phyloP scores from a whole-genome alignment of 2,797 vertebrate genomes.

The Xyrichtys novacula region DNA sequence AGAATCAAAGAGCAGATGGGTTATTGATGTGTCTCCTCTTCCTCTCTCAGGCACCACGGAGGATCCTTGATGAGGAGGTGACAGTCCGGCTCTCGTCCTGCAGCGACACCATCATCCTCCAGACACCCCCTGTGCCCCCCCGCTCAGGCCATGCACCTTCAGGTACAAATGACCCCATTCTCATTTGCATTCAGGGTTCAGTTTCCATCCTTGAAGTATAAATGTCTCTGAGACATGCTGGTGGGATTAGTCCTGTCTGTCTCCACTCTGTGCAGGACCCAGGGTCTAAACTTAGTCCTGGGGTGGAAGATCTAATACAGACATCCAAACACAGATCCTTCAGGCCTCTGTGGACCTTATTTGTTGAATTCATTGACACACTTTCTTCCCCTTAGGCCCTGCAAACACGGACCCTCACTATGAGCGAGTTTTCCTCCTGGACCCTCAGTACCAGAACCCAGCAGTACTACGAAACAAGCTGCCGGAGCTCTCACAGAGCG shows the following conservation, averaged over 20 bases:
- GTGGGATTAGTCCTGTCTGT: no score
- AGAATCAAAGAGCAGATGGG: no score
- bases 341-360: no score
- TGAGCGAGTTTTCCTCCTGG: slow-evolving; percentile 91
- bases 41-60: slow-evolving; percentile 86
- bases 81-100: slow-evolving; percentile 91
- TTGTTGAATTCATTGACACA: background rate
- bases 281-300: no score
- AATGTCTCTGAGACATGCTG: no score
- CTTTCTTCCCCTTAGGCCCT: slow-evolving; percentile 52
- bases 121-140: slow-evolving; percentile 90
- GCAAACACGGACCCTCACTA: slow-evolving; percentile 89
- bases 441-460: slow-evolving; percentile 92
- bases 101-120: slow-evolving; percentile 90
- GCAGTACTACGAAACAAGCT: slow-evolving; percentile 88
- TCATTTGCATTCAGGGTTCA: no score
- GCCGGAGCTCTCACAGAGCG: slow-evolving; percentile 91
- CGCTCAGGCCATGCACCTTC: slow-evolving; percentile 78
- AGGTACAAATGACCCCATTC: slow-evolving; percentile 27
- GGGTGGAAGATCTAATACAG: no score
- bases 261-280: no score
- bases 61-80: slow-evolving; percentile 93
- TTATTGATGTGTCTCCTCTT: background rate
- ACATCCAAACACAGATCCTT: no score
- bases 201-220: no score